These are phyloP conservation scores for Paratilapia polleni DNA, from an alignment of 2,113 vertebrate species.

Conservation along the genomic window DNA sequence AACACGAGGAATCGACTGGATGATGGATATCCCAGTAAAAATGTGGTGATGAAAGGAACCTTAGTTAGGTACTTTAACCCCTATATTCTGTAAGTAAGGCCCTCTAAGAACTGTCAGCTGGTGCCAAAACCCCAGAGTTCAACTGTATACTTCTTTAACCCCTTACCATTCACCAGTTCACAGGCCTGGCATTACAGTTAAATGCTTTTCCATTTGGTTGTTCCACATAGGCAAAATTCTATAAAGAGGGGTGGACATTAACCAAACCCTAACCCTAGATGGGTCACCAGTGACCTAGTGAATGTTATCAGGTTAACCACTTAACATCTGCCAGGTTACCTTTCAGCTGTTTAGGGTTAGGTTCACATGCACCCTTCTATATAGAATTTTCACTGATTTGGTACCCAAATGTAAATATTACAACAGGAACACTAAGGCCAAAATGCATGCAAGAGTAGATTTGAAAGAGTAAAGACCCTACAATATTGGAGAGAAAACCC, in stretches of 20 bases:
- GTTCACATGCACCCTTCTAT: background rate
- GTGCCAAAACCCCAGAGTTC: background rate
- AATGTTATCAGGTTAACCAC: background rate
- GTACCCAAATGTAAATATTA: background rate
- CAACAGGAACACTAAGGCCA: no score
- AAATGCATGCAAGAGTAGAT: no score
- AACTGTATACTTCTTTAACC: background rate
- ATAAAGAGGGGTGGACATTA: background rate
- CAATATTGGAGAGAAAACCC: no score
- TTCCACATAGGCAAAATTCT: background rate
- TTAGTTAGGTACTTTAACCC: rapidly evolving
- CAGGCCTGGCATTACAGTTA: background rate
- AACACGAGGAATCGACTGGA: no score
- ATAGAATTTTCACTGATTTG: no score
- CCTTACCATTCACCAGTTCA: background rate
- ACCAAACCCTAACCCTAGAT: background rate
- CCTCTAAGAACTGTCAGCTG: rapidly evolving
- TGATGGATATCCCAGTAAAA: background rate
- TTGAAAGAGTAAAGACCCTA: no score
- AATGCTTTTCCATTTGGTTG: background rate
- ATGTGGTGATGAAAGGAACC: background rate
- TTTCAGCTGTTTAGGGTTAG: no score
- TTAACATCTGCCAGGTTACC: no score
- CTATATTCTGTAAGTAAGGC: background rate
- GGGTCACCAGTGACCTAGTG: background rate